Evolutionary conservation across 2,113 vertebrate species (phyloP).

Genomic region (Crotalus tigris): DNA sequence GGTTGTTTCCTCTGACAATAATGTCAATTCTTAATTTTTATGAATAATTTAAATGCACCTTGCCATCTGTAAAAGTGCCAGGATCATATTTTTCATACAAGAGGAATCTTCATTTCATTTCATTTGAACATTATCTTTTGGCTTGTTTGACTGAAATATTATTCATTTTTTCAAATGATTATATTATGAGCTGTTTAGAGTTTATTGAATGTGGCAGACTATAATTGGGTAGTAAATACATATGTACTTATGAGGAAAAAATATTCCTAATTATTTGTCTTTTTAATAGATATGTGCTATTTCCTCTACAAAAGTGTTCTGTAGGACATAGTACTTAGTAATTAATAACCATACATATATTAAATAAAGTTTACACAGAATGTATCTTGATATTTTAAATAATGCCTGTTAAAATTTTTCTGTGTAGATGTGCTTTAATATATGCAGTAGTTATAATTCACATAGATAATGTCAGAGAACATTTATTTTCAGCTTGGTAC

Average conservation of each 20-base stretch:
- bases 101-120: neutral
- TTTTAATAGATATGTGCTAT: neutral
- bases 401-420: neutral
- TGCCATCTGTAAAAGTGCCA: neutral
- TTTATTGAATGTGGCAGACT: neutral
- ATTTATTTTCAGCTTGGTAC: neutral
- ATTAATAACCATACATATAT: neutral
- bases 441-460: neutral
- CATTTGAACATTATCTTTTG: neutral
- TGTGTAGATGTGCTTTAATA: neutral
- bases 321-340: neutral
- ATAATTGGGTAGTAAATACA: neutral
- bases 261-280: neutral
- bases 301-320: neutral
- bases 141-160: neutral
- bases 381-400: neutral
- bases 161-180: neutral
- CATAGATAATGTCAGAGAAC: neutral
- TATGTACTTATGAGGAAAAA: neutral
- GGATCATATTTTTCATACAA: neutral
- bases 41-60: conserved; percentile 4
- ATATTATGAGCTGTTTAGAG: neutral
- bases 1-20: neutral
- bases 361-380: neutral
- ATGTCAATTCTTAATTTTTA: conserved; percentile 32